Evolutionary conservation across 2,888 invertebrate genomes (phyloP).

Genomic region (Dasysyrphus albostriatus): DNA sequence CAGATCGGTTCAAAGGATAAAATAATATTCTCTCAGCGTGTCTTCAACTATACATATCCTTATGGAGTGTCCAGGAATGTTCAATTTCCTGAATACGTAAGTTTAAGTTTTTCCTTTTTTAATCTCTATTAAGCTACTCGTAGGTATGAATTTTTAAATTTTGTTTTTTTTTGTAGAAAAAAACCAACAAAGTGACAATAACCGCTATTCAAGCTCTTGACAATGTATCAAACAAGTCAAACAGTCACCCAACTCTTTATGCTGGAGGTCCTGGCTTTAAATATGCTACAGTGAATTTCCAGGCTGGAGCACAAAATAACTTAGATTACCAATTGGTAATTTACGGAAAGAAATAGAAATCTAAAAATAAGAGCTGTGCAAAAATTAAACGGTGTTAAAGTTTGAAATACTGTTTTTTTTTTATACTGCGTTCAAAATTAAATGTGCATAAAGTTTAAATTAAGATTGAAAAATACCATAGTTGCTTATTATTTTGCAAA

Average conservation of each 20-base stretch:
- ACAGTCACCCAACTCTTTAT: not conserved
- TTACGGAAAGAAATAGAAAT: constrained; percentile 12
- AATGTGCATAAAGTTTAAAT: too few species aligned
- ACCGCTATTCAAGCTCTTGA: constrained; percentile 7
- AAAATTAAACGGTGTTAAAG: too few species aligned
- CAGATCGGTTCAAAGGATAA: not conserved
- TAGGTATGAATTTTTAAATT: too few species aligned
- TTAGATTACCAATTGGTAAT: not conserved
- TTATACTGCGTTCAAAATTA: too few species aligned
- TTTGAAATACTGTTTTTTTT: too few species aligned
- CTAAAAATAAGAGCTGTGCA: not conserved
- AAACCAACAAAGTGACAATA: constrained; percentile 5
- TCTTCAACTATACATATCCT: not conserved
- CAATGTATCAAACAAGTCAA: not conserved
- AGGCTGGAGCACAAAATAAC: not conserved
- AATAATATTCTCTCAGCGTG: not conserved
- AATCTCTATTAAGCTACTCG: too few species aligned
- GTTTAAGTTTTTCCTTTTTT: too few species aligned
- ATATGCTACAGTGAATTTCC: constrained; percentile 8
- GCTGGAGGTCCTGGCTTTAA: constrained; percentile 12
- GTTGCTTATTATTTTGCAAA: too few species aligned
- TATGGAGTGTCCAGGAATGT: not conserved
- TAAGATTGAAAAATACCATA: too few species aligned
- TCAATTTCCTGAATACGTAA: constrained; percentile 10
- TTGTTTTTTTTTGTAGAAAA: not conserved